A percentile compares a stretch with the other conserved stretches of the same genome.
Conservation (phyloP, 2,797 vertebrate species). For the Austrolebias charrua region DNA sequence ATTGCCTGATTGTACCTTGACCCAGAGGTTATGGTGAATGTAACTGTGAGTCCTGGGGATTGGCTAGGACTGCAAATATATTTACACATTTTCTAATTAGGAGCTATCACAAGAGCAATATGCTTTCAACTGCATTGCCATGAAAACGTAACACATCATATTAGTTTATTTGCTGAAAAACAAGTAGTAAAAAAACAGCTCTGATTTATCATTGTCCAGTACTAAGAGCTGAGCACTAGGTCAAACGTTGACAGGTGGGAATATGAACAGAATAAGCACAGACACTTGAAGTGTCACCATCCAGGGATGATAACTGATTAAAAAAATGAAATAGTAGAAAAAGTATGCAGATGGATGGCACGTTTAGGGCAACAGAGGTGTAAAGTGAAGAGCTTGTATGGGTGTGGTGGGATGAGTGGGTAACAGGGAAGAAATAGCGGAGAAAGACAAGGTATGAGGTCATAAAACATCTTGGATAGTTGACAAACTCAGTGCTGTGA, state of each 20-base stretch:
- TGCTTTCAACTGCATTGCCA: slow-evolving; percentile 63
- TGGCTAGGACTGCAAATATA: slow-evolving; percentile 55
- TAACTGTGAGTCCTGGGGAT: slow-evolving; percentile 60
- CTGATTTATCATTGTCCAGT: slow-evolving; percentile 32
- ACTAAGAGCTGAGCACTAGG: slow-evolving; percentile 47
- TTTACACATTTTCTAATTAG: slow-evolving; percentile 81
- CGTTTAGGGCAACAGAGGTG: slow-evolving; percentile 14
- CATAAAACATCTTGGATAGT: slow-evolving; percentile 66
- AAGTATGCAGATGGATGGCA: slow-evolving; percentile 1
- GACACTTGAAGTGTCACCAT: slow-evolving; percentile 31
- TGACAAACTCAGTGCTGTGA: slow-evolving; percentile 51
- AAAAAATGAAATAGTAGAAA: slow-evolving; percentile 10
- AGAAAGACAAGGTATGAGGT: slow-evolving; percentile 55
- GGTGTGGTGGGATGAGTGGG: slow-evolving; percentile 33
- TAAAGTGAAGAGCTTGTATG: slow-evolving; percentile 32
- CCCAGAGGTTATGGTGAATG: slow-evolving; percentile 51
- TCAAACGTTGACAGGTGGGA: slow-evolving; percentile 46
- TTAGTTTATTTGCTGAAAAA: slow-evolving; percentile 50
- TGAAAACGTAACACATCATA: slow-evolving; percentile 58
- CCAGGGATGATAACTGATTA: slow-evolving; percentile 37
- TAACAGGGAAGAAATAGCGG: slow-evolving; percentile 54
- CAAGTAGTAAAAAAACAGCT: slow-evolving; percentile 33
- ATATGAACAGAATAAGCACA: slow-evolving; percentile 28
- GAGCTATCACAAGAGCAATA: slow-evolving; percentile 67
- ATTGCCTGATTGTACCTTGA: slow-evolving; percentile 51